Base-by-base conservation (phyloP, 92 coral and sea anemone genomes). In the Palythoa heliodiscus region DNA sequence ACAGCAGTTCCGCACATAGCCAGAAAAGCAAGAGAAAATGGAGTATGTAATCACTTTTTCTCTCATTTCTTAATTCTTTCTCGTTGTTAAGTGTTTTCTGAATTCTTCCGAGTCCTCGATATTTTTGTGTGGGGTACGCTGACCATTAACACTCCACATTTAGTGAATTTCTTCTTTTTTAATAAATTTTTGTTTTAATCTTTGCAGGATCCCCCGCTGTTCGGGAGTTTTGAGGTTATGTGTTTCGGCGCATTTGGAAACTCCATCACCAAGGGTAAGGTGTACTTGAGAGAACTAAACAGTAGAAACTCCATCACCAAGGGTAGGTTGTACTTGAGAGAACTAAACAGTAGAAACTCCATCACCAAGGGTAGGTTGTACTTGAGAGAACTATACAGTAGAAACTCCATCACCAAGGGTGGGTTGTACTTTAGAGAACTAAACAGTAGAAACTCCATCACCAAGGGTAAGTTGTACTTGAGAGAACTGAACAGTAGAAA, bases 371-470 rank as follows among this genome's bases (percentile, higher is more conserved):
- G 98, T 93, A 68, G 7, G 83, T 48, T 39, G 20, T 29, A 29
- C 35, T 29, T 29, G 35, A 29, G 35, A 29, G 35, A 29, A 29
- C 35, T 29, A 29, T 0, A 29, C 0, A 29, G 35, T 73, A 81
- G 71, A 53, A 86, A 89, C 2, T 90, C 95, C 29, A 91, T 94
- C 54, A 85, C 88, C 48, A 87, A 77, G 90, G 95, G 98, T 93
- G 58, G 7, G 83, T 48, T 39, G 20, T 29, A 29, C 35, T 29
- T 29, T 0, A 29, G 35, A 29, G 35, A 29, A 29, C 35, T 29
- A 29, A 29, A 29, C 0, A 29, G 35, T 73, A 81, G 71, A 53
- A 86, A 89, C 2, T 90, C 95, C 25, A 91, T 94, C 53, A 85
- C 88, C 48, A 87, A 77, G 90, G 95, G 98, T 93, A 68, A 16